Base-by-base conservation (phyloP, 2,797 vertebrate species). In the Myiotriccus ornatus region DNA sequence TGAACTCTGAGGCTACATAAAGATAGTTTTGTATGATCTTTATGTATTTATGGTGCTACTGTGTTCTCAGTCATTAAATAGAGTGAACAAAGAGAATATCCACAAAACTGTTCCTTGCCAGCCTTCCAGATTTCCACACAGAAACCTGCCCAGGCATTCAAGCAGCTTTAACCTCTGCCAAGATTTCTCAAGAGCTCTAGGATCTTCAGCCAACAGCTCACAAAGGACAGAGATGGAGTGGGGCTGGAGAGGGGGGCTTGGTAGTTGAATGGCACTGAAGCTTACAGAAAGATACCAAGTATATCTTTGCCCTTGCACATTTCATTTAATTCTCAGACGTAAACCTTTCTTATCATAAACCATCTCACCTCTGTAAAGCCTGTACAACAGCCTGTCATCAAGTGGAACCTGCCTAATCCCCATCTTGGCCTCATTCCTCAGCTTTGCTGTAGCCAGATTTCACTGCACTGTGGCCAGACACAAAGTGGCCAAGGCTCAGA, bases 101-200 rank as follows among this genome's bases (percentile, higher is more conserved):
- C 67, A 92, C 37, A 79, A 50, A 88, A 93, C 35, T 59, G 32
- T 79, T 46, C 10, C 15, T 49, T 94, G 87, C 64, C 90, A 94
- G 11, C 27, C 52, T 91, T 76, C 59, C 87, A 93, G 90, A 93
- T 92, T 96, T 95, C 84, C 78, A 68, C n/a, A 62, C 2, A 14
- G 89, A 91, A 95, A 82, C 87, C 83, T 81, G 46, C 71, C 69
- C 81, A 87, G 87, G 39, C 57, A 65, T 60, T 94, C 77, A 95
- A 87, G 39, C 30, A 95, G 62, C 30, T 94, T 96, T 96, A 94
- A 85, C 83, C 52, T 92, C 68, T 96, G 94, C 83, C 92, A 95
- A 92, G 62, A 74, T 43, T 84, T 95, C 55, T 92, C 3, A 1
- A 93, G 63, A 90, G 53, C 81, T 82, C 67, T 79, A 77, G 88